Base-by-base conservation (phyloP, 2,113 vertebrate genomes). In the Pedionomus torquatus region DNA sequence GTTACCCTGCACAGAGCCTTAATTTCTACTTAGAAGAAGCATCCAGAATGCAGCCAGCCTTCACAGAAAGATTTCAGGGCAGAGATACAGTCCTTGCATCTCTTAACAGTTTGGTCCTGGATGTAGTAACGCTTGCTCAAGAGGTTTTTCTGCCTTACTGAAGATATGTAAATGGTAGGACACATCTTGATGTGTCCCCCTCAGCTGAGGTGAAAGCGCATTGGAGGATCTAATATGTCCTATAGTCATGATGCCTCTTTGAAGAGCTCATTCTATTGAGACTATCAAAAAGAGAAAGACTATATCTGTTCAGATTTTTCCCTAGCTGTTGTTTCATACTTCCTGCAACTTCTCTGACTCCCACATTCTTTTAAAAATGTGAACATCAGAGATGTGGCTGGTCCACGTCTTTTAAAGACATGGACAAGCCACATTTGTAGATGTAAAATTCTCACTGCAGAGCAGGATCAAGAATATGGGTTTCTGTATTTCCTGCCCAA, bases 61-160 rank as follows among this genome's bases (percentile, higher is more conserved):
- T 76, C 35, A 10, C 19, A 31, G 17, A 43, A 61, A 37, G 46
- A 10, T 41, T 63, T 80, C 21, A 13, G 17, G n/a, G 7, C 8
- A 46, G n/a, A 52, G 60, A 21, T 3, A 10, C 0, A 1, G 75
- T 48, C 16, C 26, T 58, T 4, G 0, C 4, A 14, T 54, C 17
- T 44, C 13, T 55, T 33, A 37, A 4, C 4, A 35, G 4, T 37
- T 83, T 65, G 5, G 51, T 93, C 3, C n/a, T 39, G 5, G 35
- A 6, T 41, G 20, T 75, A 19, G 10, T 33, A 43, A 55, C 18
- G 66, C 24, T 12, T 55, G 6, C 23, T 82, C 26, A 52, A 66
- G 35, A 86, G 5, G 2, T 3, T 71, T 54, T 20, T 83, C 75
- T 66, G 16, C 15, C 3, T 25, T 58, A 35, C 28, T 79, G 33